These are phyloP conservation scores for Nymphalis io DNA, from an alignment of 1,140 invertebrate genomes.

Conservation along the genomic window DNA sequence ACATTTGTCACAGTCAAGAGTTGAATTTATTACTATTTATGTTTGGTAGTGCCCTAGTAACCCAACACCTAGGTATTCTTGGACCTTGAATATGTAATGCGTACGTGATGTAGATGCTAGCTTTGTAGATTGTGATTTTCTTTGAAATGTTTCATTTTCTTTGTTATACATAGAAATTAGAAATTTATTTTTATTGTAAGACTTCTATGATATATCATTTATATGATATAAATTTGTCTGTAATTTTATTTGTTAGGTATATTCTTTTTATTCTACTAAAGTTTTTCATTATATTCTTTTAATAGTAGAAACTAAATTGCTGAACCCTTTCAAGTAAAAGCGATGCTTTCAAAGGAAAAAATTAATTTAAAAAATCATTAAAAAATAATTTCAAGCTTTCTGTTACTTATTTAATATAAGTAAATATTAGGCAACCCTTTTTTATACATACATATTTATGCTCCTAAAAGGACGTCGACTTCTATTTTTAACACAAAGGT, in stretches of 20 bases:
- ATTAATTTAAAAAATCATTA: too few relatives aligned
- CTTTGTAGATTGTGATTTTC: conserved; percentile 14
- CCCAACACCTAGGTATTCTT: conserved; percentile 38
- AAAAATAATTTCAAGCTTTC: too few relatives aligned
- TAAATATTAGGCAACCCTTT: neutral
- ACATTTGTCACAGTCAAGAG: conserved; percentile 65
- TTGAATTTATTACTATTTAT: conserved; percentile 62
- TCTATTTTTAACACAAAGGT: conserved; percentile 25
- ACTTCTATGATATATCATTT: too few relatives aligned
- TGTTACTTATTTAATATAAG: too few relatives aligned
- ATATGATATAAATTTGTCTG: too few relatives aligned
- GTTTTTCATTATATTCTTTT: too few relatives aligned
- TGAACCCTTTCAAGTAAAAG: too few relatives aligned
- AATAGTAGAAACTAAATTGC: too few relatives aligned
- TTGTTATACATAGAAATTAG: neutral
- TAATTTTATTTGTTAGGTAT: too few relatives aligned
- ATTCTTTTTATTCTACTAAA: too few relatives aligned
- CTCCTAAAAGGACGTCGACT: neutral
- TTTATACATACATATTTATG: neutral
- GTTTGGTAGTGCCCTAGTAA: conserved; percentile 46
- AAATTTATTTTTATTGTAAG: neutral
- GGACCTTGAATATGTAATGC: conserved; percentile 39
- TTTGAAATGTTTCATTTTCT: conserved; percentile 1
- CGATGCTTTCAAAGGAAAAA: too few relatives aligned
- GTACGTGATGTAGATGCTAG: conserved; percentile 27